Conservation (phyloP, 1,140 invertebrate species). For the Hypothenemus hampei region DNA sequence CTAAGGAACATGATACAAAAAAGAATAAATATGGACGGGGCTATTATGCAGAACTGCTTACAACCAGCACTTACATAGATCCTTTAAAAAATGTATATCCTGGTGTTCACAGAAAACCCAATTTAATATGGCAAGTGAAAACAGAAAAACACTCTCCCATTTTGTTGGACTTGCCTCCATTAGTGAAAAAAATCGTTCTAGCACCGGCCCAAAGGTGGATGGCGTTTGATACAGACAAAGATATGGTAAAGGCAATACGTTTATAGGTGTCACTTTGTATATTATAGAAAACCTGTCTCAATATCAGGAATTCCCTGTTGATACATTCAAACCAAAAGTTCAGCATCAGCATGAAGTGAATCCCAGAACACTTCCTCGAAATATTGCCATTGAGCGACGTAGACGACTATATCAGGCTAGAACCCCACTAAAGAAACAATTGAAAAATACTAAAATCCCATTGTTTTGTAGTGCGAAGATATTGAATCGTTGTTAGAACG, state of each 20-base stretch:
- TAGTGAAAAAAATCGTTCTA: conserved; percentile 44
- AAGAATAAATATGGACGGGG: conserved; percentile 16
- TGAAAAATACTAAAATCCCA: background rate
- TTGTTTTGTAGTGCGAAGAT: conserved; percentile 35
- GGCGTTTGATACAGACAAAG: conserved; percentile 53
- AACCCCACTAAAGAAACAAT: background rate
- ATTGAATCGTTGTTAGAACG: conserved; percentile 48
- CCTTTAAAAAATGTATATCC: conserved; percentile 5
- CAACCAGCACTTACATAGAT: conserved; percentile 13
- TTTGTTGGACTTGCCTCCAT: conserved; percentile 45
- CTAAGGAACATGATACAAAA: background rate
- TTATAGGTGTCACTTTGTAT: too few relatives aligned
- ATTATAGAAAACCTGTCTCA: too few relatives aligned
- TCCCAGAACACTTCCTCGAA: conserved; percentile 56
- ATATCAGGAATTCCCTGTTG: conserved; percentile 62
- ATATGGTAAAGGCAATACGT: conserved; percentile 53
- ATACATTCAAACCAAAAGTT: conserved; percentile 64
- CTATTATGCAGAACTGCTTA: conserved; percentile 27
- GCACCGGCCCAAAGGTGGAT: conserved; percentile 55
- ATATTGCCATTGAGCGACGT: conserved; percentile 63
- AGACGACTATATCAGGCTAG: conserved; percentile 49
- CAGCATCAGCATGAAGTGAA: conserved; percentile 58
- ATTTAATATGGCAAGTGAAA: conserved; percentile 41
- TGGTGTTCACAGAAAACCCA: conserved; percentile 42
- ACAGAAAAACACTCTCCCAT: conserved; percentile 49